phyloP scores from a whole-genome alignment of 2,113 vertebrate genomes.

The Galbula dea region DNA sequence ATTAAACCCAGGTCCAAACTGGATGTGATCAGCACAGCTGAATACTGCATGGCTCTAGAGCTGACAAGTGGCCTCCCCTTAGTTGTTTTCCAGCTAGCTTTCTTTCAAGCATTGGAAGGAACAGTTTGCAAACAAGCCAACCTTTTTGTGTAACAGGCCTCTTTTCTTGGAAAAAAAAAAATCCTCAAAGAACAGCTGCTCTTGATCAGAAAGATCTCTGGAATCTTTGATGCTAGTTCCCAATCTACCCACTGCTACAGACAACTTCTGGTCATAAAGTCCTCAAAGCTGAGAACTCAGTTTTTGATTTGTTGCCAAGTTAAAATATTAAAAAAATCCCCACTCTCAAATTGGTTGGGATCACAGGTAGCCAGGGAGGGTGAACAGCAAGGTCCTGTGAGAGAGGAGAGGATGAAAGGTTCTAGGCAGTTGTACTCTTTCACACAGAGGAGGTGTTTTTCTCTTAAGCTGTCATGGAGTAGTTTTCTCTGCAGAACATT shows the following conservation, averaged over 20 bases:
- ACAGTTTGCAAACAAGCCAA: neutral
- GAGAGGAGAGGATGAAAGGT: neutral
- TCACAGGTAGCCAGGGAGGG: neutral
- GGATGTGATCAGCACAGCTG: neutral
- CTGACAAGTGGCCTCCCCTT: neutral
- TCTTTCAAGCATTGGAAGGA: neutral
- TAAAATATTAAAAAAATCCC: neutral
- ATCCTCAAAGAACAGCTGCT: neutral
- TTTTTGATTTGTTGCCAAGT: neutral
- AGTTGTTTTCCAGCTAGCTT: neutral
- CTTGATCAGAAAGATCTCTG: neutral
- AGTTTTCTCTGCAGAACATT: neutral
- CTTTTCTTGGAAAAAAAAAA: too few relatives aligned
- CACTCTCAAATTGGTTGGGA: neutral
- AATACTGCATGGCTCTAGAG: neutral
- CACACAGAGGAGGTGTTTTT: neutral
- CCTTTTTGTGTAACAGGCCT: neutral
- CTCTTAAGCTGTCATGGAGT: neutral
- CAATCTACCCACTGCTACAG: neutral
- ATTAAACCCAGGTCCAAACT: neutral
- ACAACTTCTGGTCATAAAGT: neutral
- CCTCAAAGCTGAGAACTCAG: neutral
- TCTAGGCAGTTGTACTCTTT: neutral
- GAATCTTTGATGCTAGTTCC: neutral
- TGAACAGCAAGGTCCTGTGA: neutral